Base-by-base conservation (phyloP, 2,797 vertebrate genomes). In the Pangasius larnaudii region DNA sequence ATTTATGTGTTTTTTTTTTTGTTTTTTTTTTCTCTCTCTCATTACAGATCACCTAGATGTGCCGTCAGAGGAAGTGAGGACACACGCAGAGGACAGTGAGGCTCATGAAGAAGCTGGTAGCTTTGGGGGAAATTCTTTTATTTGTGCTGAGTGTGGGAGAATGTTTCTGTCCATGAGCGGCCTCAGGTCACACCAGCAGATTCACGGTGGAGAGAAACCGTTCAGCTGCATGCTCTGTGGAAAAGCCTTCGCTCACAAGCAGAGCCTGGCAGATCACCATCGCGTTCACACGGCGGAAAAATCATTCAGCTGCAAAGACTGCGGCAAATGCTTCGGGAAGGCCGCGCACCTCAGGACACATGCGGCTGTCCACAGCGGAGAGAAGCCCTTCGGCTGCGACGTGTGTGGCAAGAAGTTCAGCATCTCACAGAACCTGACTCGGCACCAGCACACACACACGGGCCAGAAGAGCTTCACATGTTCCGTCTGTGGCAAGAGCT, bases 301-400 rank as follows among this genome's bases (percentile, higher is more conserved):
- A 14, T 94, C 94, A 0, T 94, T 93, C 30, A 14, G 81, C 14
- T 96, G 96, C n/a, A 14, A 84, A 0, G 81, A 93, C 63, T 96
- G 96, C 14, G 94, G 94, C 0, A 96, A 95, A 79, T 78, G 90
- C 27, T 96, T 96, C 85, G 90, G 91, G 75, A 96, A 95, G 82
- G 93, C 90, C 5, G 91, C 94, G 0, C 95, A 96, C 74, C 95
- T 96, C 30, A 95, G 94, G 87, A 95, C 95, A 0, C 96, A 96
- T 72, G 18, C 93, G 18, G 63, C 94, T 53, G 88, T 95, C 46
- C 96, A 96, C 93, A 95, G 93, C 0, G 95, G 93, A 0, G 94
- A 95, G 92, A 94, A 94, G 86, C 94, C 95, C 0, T 92, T 93
- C 30, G 9, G 85, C 88, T 96, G 96, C 16, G 85, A 93, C 0